Base-by-base conservation (phyloP, 2,888 invertebrate species). In the Orthosia cruda region DNA sequence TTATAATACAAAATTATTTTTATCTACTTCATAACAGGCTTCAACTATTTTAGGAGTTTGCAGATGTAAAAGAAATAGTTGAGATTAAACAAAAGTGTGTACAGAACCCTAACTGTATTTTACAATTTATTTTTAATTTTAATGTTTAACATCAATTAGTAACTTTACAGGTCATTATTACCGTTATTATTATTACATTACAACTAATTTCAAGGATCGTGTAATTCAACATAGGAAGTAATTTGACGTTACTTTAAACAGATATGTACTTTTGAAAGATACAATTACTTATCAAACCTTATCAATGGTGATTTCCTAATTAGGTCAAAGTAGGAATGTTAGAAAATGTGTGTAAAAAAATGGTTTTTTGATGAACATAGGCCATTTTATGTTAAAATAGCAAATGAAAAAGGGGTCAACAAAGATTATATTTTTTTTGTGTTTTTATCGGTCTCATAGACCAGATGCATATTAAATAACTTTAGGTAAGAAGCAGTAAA, bases 401-500 rank as follows among this genome's bases (percentile, higher is more conserved):
- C 85, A 80, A 77, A 77, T 83, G 71, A 71, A 63, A 81, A 78
- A 76, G 73, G 71, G 83, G 63, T 71, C 59, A 80, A 64, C 73
- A 68, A 79, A 83, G n/a, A 23, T 40, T 74, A 77, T 75, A 79
- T 75, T 86, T 85, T 85, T 87, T 86, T 81, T 82, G 83, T 85
- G 85, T 88, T 87, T 80, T 85, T 86, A 84, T 86, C 87, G 92
- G 94, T 93, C 96, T 96, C 88, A 89, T 84, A 96, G 96, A 95
- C 95, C 94, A 80, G 82, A 87, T 90, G 90, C 86, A 87, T 88
- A 83, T 90, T 91, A 92, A 87, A 82, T 92, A 92, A 90, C 89
- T 89, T 93, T 90, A 93, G 90, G 87, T 90, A 92, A 92, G 93
- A 94, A 95, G 96, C 96, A 91, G 94, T 96, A 96, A 96, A 96